Base-by-base conservation (phyloP, 1,140 invertebrate genomes). In the Drosophila tsacasi region DNA sequence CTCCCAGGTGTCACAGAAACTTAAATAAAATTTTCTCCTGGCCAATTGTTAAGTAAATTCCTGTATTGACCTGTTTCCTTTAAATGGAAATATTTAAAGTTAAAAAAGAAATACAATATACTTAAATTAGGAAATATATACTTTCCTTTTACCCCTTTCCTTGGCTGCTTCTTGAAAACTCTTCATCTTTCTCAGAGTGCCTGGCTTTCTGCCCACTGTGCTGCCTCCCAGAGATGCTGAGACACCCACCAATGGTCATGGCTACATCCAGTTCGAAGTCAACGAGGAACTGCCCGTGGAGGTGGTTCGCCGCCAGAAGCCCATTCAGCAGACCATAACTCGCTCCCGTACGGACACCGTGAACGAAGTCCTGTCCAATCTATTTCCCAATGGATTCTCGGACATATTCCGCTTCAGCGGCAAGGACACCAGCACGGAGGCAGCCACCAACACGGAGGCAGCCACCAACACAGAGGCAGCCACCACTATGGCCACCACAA, bases 371-470 rank as follows among this genome's bases (percentile, higher is more conserved):
- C 74, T 92, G 2, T 80, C 83, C 7, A 92, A 77, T 68, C 82
- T 92, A 3, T 92, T 92, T 37, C 91, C 91, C 52, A 91, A 92
- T 27, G 91, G 91, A 5, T 92, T 92, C 52, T 91, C 91, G 0
- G 87, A 92, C 42, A 92, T 92, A 21, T 92, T 92, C 74, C 82
- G 87, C 8, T 92, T 82, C n/a, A 92, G 84, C 60, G 64, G 87
- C 13, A 73, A 52, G 23, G 79, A 87, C 42, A 64, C 54, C 17
- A 37, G 58, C 10, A 71, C 81, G 12, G 69, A 83, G n/a, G 8
- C 57, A 2, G 37, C 65, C 2, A 76, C 30, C n/a, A 57, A 64
- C 5, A 69, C 76, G 2, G 64, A 25, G 4, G 25, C 25, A 25
- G 25, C 4, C 37, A 66, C 52, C 15, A 37, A 61, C 9, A 71